A percentile compares a stretch with the other conserved stretches of the same genome.
These are phyloP conservation scores for Eudasyphora cyanicolor DNA, from an alignment of 2,888 invertebrate genomes.

Conservation along the genomic window DNA sequence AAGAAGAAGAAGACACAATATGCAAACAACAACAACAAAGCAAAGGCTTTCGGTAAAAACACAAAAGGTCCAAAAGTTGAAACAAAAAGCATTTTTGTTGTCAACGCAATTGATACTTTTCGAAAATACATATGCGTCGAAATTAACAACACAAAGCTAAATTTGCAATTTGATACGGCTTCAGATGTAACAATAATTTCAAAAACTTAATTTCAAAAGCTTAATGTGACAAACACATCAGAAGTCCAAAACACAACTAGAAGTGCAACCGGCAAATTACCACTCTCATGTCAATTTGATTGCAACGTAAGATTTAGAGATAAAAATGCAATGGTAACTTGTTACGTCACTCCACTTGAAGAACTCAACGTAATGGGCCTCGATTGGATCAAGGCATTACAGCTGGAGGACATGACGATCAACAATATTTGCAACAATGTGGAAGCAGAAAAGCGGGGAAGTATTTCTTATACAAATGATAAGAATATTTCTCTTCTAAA, in stretches of 20 bases:
- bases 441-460: conserved; percentile 15
- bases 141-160: conserved; percentile 1
- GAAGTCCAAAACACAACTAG: conserved; percentile 41
- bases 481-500: conserved; percentile 49
- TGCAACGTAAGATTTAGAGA: conserved; percentile 32
- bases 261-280: conserved; percentile 55
- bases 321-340: conserved; percentile 18
- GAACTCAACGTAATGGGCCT: conserved; percentile 5
- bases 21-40: too few species aligned
- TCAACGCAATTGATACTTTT: not conserved
- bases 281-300: conserved; percentile 49
- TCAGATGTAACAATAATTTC: conserved; percentile 58
- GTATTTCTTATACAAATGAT: not conserved
- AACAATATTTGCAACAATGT: conserved; percentile 52
- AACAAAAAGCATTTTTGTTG: too few species aligned
- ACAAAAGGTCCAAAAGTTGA: too few species aligned
- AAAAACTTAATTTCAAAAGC: conserved; percentile 43
- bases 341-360: conserved; percentile 53
- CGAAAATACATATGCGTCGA: conserved; percentile 24
- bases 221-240: not conserved
- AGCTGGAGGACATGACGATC: conserved; percentile 53
- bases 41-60: too few species aligned
- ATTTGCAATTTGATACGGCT: conserved; percentile 54
- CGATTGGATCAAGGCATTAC: conserved; percentile 52
- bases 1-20: not conserved